Base-by-base conservation (phyloP, 2,113 vertebrate genomes). In the Hippolais icterina region DNA sequence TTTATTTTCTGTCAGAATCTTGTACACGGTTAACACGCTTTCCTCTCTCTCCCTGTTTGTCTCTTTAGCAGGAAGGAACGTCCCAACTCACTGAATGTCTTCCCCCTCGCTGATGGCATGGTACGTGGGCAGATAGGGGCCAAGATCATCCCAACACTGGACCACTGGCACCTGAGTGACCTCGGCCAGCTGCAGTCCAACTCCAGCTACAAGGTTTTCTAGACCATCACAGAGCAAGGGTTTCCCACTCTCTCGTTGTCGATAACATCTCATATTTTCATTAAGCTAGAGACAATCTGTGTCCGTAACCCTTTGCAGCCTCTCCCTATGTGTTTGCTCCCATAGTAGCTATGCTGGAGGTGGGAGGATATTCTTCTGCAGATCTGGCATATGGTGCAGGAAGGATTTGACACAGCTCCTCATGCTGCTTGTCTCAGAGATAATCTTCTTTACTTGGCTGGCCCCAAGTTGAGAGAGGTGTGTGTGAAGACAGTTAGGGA, bases 91-190 rank as follows among this genome's bases (percentile, higher is more conserved):
- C 97, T 99, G 98, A 99, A 98, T 87, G 98, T 99, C 96, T 99
- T 98, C 98, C 98, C 99, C 87, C 98, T 98, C 78, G 95, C 98
- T 21, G 99, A 99, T 96, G 98, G 99, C 97, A 99, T 99, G 99
- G 99, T 99, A 99, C 98, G 99, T 99, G 99, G 98, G 97, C 99
- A 98, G 98, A 98, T 98, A 96, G 99, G 99, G 98, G 98, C 98
- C 98, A 99, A 98, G 98, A 98, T 98, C 97, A 59, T 98, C 97
- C 98, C 99, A 96, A 90, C 98, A 87, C 97, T 98, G 98, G 99
- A 99, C 98, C 98, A 98, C 98, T 99, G 99, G 99, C 99, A 99
- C 98, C 98, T 99, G 98, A 98, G 98, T 97, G 99, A 99, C 98
- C 98, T 99, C 97, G 97, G 99, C 98, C 98, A 98, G 98, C 98